A percentile compares a stretch with the other conserved stretches of the same genome.
Conservation (phyloP, 2,888 invertebrate species). For the Acleris laterana region DNA sequence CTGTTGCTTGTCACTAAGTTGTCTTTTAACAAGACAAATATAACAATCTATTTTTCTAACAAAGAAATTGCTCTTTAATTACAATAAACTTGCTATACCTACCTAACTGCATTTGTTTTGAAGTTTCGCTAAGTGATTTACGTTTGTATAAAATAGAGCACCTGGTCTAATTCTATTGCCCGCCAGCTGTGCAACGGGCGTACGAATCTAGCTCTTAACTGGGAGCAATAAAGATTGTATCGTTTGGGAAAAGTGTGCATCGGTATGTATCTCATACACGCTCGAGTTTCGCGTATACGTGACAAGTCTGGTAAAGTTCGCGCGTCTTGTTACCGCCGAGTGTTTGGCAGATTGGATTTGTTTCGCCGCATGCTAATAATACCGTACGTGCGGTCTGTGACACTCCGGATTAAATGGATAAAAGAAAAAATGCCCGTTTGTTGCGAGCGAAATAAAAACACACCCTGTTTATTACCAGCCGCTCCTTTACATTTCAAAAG, state of each 20-base stretch:
- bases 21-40: too few species aligned
- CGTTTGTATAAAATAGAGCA: slow-evolving; percentile 61
- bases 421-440: slow-evolving; percentile 47
- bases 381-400: slow-evolving; percentile 57
- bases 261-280: slow-evolving; percentile 53
- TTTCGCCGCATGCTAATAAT: slow-evolving; percentile 75
- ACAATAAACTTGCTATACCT: not conserved
- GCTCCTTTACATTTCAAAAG: slow-evolving; percentile 27
- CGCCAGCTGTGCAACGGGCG: slow-evolving; percentile 39
- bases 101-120: slow-evolving; percentile 7
- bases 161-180: slow-evolving; percentile 49
- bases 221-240: slow-evolving; percentile 41
- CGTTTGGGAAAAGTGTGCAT: slow-evolving; percentile 39
- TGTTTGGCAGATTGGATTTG: slow-evolving; percentile 79
- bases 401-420: slow-evolving; percentile 57
- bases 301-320: slow-evolving; percentile 68
- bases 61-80: not conserved
- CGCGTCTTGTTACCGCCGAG: slow-evolving; percentile 69
- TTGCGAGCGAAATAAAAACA: slow-evolving; percentile 31
- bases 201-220: slow-evolving; percentile 44
- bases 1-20: too few species aligned
- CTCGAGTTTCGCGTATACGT: slow-evolving; percentile 62
- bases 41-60: too few species aligned
- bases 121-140: slow-evolving; percentile 57
- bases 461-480: slow-evolving; percentile 11